These are phyloP conservation scores for Eptesicus fuscus DNA, from an alignment of 2,113 vertebrate genomes.

Conservation along the genomic window DNA sequence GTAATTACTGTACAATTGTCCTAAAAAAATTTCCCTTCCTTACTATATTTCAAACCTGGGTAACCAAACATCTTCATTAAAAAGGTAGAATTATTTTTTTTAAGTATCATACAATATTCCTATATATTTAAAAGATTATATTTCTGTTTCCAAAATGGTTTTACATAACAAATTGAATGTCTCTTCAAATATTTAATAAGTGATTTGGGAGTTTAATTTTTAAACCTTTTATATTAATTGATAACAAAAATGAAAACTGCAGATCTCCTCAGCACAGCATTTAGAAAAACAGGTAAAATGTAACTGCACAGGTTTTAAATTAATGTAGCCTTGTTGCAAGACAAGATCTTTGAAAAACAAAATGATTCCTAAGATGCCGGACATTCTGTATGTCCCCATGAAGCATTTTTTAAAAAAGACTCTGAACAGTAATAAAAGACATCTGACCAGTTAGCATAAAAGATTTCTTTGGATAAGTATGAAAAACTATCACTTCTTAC, in stretches of 20 bases:
- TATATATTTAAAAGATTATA: neutral
- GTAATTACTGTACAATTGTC: neutral
- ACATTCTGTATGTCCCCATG: neutral
- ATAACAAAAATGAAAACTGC: neutral
- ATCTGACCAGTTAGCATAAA: neutral
- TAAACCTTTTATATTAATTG: neutral
- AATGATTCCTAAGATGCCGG: neutral
- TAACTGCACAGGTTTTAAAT: neutral
- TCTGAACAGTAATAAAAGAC: neutral
- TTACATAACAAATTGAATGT: neutral
- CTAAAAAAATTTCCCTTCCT: neutral
- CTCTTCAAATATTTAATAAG: neutral
- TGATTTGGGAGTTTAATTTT: neutral
- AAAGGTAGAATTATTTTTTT: neutral
- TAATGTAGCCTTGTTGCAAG: no score
- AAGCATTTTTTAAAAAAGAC: neutral
- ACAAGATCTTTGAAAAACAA: neutral
- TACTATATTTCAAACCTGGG: neutral
- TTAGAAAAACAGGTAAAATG: neutral
- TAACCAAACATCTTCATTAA: neutral
- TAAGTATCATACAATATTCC: neutral
- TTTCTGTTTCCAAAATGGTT: neutral
- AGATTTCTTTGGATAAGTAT: neutral
- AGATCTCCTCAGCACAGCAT: neutral
- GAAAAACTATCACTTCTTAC: neutral